Conservation (phyloP, 1,140 invertebrate species). For the Eriosoma lanigerum region DNA sequence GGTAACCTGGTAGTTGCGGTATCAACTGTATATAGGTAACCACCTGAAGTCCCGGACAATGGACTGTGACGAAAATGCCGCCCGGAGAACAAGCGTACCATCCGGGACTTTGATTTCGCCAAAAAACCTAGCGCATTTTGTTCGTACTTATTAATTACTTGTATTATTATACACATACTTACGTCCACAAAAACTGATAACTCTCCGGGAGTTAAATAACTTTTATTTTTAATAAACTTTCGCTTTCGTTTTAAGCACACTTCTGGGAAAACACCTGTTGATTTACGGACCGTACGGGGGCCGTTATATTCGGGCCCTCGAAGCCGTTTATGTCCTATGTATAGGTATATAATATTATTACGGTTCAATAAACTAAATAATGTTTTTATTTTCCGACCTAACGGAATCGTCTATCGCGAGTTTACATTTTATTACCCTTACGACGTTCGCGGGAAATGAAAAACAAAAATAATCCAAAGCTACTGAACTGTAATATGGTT, state of each 20-base stretch:
- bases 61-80: neutral
- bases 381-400: conserved; percentile 5
- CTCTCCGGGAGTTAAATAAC: neutral
- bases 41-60: too few species aligned
- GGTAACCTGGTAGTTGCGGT: too few species aligned
- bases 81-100: too few species aligned
- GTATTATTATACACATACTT: too few species aligned
- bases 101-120: neutral
- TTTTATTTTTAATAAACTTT: conserved; percentile 24
- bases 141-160: too few species aligned
- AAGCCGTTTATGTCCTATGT: neutral
- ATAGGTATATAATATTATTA: too few species aligned
- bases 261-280: conserved; percentile 16
- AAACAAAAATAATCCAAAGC: too few species aligned
- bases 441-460: neutral
- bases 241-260: conserved; percentile 18
- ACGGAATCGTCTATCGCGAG: neutral
- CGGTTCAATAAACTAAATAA: conserved; percentile 31
- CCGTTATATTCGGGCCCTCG: neutral
- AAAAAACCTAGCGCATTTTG: neutral
- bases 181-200: neutral
- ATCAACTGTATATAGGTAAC: too few species aligned
- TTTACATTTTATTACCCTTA: conserved; percentile 1
- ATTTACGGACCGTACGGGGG: conserved; percentile 1
- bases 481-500: too few species aligned